Conservation (phyloP, 2,113 vertebrate species). For the Hypomesus transpacificus region DNA sequence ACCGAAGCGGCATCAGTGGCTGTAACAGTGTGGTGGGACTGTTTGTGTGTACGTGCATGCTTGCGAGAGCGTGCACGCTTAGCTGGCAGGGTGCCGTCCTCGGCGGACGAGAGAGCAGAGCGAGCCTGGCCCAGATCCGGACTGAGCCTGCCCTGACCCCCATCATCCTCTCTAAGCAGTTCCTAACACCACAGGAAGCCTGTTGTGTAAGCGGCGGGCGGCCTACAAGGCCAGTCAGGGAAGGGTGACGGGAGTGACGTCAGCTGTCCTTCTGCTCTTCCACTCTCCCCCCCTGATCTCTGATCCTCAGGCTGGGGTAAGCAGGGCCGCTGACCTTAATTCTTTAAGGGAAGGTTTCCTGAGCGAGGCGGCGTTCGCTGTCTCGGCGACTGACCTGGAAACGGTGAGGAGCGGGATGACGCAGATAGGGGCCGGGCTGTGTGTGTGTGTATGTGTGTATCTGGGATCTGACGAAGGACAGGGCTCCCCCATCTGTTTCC, state of each 20-base stretch:
- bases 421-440: background rate
- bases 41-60: background rate
- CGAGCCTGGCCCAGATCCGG: background rate
- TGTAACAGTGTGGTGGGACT: constrained; percentile 40
- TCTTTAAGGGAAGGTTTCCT: constrained; percentile 64
- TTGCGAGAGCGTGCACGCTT: too few species aligned
- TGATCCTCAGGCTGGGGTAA: constrained; percentile 30
- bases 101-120: background rate
- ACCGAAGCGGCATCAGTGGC: constrained; percentile 24
- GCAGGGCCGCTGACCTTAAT: constrained; percentile 46
- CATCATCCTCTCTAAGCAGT: constrained; percentile 20
- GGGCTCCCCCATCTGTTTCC: constrained; percentile 55
- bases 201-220: constrained; percentile 52
- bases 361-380: constrained; percentile 28
- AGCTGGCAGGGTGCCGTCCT: too few species aligned
- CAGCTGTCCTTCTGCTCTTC: background rate
- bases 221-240: constrained; percentile 1
- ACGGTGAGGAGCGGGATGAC: constrained; percentile 39
- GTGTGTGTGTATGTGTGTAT: background rate
- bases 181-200: constrained; percentile 4
- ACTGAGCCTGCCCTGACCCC: background rate
- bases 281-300: constrained; percentile 37
- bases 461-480: constrained; percentile 38
- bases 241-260: background rate
- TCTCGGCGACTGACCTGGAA: constrained; percentile 51